A percentile compares a stretch with the other conserved stretches of the same genome.
These are phyloP conservation scores for Eupithecia subumbrata DNA, from an alignment of 2,888 invertebrate genomes.

Conservation along the genomic window DNA sequence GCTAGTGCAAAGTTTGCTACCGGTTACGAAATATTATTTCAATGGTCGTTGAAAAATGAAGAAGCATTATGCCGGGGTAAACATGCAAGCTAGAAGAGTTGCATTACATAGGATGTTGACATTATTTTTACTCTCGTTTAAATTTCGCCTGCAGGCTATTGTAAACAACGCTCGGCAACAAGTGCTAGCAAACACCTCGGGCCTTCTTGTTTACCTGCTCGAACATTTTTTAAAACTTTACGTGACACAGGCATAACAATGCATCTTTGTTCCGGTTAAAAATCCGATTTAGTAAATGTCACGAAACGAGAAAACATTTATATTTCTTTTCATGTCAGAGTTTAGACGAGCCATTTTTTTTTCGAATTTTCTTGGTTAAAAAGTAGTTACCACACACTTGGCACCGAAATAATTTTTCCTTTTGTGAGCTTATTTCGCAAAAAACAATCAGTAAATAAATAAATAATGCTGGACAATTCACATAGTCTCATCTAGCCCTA, in stretches of 20 bases:
- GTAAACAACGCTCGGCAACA: constrained; percentile 53
- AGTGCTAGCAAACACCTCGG: constrained; percentile 43
- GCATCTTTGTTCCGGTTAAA: constrained; percentile 26
- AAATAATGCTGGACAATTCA: no score
- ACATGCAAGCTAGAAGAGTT: constrained; percentile 35
- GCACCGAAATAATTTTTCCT: no score
- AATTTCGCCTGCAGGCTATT: constrained; percentile 60
- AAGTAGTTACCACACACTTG: no score
- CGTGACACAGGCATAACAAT: constrained; percentile 20
- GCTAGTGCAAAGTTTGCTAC: constrained; percentile 11
- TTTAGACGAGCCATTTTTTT: not conserved
- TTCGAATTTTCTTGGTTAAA: not conserved
- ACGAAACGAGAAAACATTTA: not conserved
- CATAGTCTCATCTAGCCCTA: no score
- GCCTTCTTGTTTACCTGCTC: constrained; percentile 33
- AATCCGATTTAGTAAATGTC: constrained; percentile 25
- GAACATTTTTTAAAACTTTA: constrained; percentile 31
- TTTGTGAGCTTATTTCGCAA: no score
- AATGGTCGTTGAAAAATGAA: constrained; percentile 17
- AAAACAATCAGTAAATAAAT: no score
- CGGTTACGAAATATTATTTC: not conserved
- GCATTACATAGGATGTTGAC: constrained; percentile 43
- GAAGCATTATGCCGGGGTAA: constrained; percentile 22
- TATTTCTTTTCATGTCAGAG: no score
- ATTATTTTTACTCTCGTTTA: constrained; percentile 57